A percentile compares a stretch with the other conserved stretches of the same genome.
These are phyloP conservation scores for Cuculus canorus DNA, from an alignment of 2,797 vertebrate genomes.

Conservation along the genomic window DNA sequence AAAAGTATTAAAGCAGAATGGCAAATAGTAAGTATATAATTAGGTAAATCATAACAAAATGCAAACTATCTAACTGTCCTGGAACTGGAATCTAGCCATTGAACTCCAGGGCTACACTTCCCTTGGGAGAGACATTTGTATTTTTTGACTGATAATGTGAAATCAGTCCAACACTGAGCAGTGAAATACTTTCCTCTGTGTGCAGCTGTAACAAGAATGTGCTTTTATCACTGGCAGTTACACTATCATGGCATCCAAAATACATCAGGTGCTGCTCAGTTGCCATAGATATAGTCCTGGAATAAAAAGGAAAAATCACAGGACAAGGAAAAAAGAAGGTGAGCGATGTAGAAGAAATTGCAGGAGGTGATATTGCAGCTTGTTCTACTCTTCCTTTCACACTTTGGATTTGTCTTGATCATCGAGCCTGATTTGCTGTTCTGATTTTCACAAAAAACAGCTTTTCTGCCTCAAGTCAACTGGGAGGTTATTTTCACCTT, in stretches of 20 bases:
- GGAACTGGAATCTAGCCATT: background rate
- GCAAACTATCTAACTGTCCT: background rate
- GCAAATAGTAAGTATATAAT: background rate
- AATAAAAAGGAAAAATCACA: background rate
- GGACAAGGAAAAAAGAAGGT: background rate
- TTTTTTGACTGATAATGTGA: background rate
- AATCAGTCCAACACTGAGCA: background rate
- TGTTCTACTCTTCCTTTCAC: background rate
- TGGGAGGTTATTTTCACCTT: background rate
- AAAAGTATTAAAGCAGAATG: background rate
- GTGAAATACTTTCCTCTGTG: background rate
- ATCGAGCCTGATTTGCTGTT: background rate
- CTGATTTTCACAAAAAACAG: background rate
- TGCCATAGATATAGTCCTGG: background rate
- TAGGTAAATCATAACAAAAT: background rate
- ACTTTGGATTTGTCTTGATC: background rate
- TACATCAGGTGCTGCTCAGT: background rate
- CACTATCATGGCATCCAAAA: background rate
- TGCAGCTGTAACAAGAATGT: background rate
- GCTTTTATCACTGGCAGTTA: conserved; percentile 13
- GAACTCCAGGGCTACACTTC: background rate
- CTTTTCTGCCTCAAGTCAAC: background rate
- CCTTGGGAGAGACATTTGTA: background rate
- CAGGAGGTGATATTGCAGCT: background rate
- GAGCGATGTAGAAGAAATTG: background rate